Evolutionary conservation across 1,140 invertebrate species (phyloP).

Genomic region (Papilio glaucus): DNA sequence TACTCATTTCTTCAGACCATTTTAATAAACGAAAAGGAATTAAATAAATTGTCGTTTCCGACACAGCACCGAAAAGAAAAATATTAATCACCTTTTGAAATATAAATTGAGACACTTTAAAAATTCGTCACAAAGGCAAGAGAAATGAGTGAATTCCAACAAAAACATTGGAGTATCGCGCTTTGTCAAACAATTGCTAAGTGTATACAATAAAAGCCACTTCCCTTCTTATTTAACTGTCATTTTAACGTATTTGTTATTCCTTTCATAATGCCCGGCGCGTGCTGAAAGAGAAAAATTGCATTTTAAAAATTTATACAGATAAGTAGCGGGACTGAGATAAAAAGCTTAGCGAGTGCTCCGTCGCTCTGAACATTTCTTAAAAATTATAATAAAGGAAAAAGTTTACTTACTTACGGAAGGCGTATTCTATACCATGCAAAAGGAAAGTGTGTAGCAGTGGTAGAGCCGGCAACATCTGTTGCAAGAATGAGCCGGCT

Average conservation of each 20-base stretch:
- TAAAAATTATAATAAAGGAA: neutral
- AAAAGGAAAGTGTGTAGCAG: too few relatives aligned
- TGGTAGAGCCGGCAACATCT: too few relatives aligned
- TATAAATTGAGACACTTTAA: slow-evolving; percentile 15
- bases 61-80: neutral
- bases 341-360: slow-evolving; percentile 23
- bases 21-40: neutral
- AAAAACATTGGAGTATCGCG: slow-evolving; percentile 21
- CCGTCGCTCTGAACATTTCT: neutral
- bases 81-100: slow-evolving; percentile 21
- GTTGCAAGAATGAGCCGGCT: too few relatives aligned
- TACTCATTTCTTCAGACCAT: neutral
- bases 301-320: slow-evolving; percentile 32
- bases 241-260: slow-evolving; percentile 35
- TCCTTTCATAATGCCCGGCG: slow-evolving; percentile 28
- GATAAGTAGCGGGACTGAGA: slow-evolving; percentile 22
- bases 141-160: slow-evolving; percentile 1
- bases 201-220: slow-evolving; percentile 33
- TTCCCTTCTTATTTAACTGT: slow-evolving; percentile 28
- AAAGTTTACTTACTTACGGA: neutral
- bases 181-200: slow-evolving; percentile 32
- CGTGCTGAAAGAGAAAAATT: slow-evolving; percentile 33
- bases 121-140: slow-evolving; percentile 12
- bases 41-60: neutral
- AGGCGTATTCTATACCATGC: neutral